phyloP scores from a whole-genome alignment of 2,888 invertebrate species.

The Platycheirus rosarum region DNA sequence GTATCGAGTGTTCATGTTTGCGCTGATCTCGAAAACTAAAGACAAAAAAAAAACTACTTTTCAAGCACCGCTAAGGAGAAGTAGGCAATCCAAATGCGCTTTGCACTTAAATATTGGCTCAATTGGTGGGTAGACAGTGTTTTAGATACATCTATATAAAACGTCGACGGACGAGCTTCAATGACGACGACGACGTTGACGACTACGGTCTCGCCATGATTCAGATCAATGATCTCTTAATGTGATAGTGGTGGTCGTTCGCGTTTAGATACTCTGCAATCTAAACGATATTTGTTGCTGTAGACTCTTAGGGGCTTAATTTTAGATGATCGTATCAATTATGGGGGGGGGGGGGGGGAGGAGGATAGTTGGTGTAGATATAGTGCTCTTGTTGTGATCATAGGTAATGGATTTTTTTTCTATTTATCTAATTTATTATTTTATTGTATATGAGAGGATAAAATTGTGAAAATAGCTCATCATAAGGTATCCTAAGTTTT shows the following conservation, averaged over 20 bases:
- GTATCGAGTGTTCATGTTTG: slow-evolving; percentile 41
- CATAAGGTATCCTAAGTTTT: too few species aligned
- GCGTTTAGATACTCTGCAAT: slow-evolving; percentile 22
- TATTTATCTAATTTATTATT: too few species aligned
- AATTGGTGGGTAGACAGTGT: slow-evolving; percentile 72
- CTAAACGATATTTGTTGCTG: slow-evolving; percentile 53
- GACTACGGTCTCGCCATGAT: slow-evolving; percentile 44
- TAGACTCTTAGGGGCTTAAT: slow-evolving; percentile 47
- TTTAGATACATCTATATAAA: slow-evolving; percentile 41
- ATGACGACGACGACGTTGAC: slow-evolving; percentile 2
- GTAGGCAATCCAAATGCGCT: slow-evolving; percentile 58
- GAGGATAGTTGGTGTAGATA: not conserved
- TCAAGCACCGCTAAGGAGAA: slow-evolving; percentile 34
- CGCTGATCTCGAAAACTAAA: slow-evolving; percentile 43
- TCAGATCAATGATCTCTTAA: slow-evolving; percentile 72
- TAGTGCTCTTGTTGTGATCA: not conserved
- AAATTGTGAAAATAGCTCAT: too few species aligned
- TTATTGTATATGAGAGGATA: too few species aligned
- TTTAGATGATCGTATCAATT: slow-evolving; percentile 54
- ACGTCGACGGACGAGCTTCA: slow-evolving; percentile 2
- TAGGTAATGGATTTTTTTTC: too few species aligned
- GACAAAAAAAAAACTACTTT: slow-evolving; percentile 1
- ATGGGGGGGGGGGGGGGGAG: not conserved
- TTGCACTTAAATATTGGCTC: slow-evolving; percentile 69
- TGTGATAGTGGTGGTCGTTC: slow-evolving; percentile 65